Evolutionary conservation across 2,888 invertebrate genomes (phyloP).

Genomic region (Zeuzera pyrina): DNA sequence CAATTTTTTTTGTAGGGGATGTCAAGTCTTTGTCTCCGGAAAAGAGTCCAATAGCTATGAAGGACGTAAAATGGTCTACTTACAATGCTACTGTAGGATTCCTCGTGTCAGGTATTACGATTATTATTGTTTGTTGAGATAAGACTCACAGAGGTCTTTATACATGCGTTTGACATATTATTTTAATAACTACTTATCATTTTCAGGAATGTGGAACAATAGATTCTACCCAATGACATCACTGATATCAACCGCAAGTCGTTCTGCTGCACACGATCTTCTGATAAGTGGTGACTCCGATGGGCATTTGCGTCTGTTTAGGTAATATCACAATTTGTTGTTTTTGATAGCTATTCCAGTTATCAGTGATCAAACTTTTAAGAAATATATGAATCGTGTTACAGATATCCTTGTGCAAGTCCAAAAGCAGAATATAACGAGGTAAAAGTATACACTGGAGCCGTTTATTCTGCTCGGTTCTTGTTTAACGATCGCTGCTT

Average conservation of each 20-base stretch:
- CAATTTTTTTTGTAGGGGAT: slow-evolving; percentile 78
- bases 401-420: slow-evolving; percentile 87
- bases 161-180: background rate
- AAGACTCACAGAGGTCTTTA: background rate
- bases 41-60: slow-evolving; percentile 91
- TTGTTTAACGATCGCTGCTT: slow-evolving; percentile 89
- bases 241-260: slow-evolving; percentile 85
- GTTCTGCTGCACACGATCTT: slow-evolving; percentile 87
- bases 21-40: slow-evolving; percentile 90
- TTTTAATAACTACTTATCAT: background rate
- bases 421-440: slow-evolving; percentile 91
- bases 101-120: slow-evolving; percentile 89
- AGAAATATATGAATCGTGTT: slow-evolving; percentile 10
- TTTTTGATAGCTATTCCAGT: background rate
- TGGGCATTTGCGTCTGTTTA: slow-evolving; percentile 88
- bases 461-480: slow-evolving; percentile 85
- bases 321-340: slow-evolving; percentile 47
- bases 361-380: background rate
- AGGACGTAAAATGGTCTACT: slow-evolving; percentile 92
- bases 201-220: slow-evolving; percentile 88
- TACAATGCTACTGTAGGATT: slow-evolving; percentile 91
- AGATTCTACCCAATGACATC: slow-evolving; percentile 89
- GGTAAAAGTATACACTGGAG: slow-evolving; percentile 89
- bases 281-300: slow-evolving; percentile 91
- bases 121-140: background rate